Percentiles rank a stretch among this genome's conserved stretches.
Evolutionary conservation across 2,888 invertebrate species (phyloP).

Genomic region (Lathronympha strigana): DNA sequence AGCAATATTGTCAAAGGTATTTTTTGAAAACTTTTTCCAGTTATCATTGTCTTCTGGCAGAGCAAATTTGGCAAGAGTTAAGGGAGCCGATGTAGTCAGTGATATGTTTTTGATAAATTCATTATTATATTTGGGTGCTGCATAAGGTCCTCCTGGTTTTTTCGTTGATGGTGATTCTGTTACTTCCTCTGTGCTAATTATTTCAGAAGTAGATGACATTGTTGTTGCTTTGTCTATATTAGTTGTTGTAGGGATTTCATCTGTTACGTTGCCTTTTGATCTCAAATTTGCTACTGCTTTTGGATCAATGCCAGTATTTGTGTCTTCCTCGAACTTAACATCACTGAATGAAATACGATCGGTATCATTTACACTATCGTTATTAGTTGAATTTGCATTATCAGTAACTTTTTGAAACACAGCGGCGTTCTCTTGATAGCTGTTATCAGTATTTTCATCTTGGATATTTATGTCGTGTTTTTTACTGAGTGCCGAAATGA

Average conservation of each 20-base stretch:
- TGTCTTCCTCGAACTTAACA: constrained; percentile 46
- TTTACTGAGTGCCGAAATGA: constrained; percentile 56
- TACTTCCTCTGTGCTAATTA: constrained; percentile 34
- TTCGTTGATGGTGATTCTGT: constrained; percentile 34
- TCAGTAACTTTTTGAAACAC: constrained; percentile 47
- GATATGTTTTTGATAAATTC: constrained; percentile 46
- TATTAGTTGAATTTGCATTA: constrained; percentile 33
- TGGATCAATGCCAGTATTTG: constrained; percentile 35
- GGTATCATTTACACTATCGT: constrained; percentile 25
- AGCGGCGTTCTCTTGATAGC: constrained; percentile 49
- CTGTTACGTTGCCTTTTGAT: constrained; percentile 29
- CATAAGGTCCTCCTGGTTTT: constrained; percentile 46
- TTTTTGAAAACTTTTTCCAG: constrained; percentile 26
- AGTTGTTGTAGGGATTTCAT: background rate
- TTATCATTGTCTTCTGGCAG: constrained; percentile 36
- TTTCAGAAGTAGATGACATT: constrained; percentile 31
- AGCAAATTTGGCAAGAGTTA: constrained; percentile 33
- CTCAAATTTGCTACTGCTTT: constrained; percentile 26
- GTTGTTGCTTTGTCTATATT: constrained; percentile 26
- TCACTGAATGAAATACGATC: background rate
- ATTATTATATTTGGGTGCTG: constrained; percentile 50
- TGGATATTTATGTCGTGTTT: constrained; percentile 55
- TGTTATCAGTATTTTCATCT: constrained; percentile 48
- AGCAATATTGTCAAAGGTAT: background rate
- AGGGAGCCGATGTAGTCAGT: constrained; percentile 46